These are phyloP conservation scores for Bombus balteatus DNA, from an alignment of 1,140 invertebrate species.

Conservation along the genomic window DNA sequence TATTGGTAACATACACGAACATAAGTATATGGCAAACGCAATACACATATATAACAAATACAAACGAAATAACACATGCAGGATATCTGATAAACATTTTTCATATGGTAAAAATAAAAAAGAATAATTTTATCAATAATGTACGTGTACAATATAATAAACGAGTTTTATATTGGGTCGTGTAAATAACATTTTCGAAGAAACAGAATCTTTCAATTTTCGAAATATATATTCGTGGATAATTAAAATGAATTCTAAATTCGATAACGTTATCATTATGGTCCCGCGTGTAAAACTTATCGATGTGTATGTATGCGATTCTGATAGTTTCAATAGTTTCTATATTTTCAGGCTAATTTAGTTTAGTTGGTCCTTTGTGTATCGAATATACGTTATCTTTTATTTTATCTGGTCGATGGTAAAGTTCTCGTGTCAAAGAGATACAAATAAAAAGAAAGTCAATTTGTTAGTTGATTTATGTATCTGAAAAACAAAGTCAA, in stretches of 20 bases:
- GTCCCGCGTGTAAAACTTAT: not conserved
- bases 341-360: not conserved
- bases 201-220: too few relatives aligned
- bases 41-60: not conserved
- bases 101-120: too few relatives aligned
- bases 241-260: not conserved
- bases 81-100: too few relatives aligned
- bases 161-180: too few relatives aligned
- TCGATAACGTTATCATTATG: not conserved
- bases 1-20: not conserved
- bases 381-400: not conserved
- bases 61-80: not conserved
- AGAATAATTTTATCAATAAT: too few relatives aligned
- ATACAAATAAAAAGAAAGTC: too few relatives aligned
- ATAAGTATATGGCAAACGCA: not conserved
- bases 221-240: not conserved
- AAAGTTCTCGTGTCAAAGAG: too few relatives aligned
- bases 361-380: not conserved
- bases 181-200: too few relatives aligned
- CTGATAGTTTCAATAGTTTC: not conserved
- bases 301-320: not conserved
- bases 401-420: not conserved
- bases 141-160: too few relatives aligned
- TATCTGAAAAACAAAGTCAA: too few relatives aligned
- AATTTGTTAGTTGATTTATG: too few relatives aligned